Base-by-base conservation (phyloP, 2,797 vertebrate species). In the Menidia menidia region DNA sequence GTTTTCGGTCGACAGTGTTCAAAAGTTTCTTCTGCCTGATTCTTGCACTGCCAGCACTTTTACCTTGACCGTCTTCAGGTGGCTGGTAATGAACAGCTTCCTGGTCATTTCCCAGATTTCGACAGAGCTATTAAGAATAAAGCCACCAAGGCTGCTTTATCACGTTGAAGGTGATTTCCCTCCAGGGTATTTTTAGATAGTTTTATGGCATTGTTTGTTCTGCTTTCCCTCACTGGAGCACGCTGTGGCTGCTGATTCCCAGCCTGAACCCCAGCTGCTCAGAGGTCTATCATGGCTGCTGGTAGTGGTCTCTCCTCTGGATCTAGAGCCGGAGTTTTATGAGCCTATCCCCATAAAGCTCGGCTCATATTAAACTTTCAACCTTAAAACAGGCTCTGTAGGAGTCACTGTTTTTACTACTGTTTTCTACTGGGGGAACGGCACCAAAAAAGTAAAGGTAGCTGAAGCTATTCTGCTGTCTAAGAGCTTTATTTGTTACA, bases 41-140 rank as follows among this genome's bases (percentile, higher is more conserved):
- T 77, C 52, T 65, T 58, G 60, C 58, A 65, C 54, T 60, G 69
- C 55, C 64, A 74, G 60, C 55, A 12, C 10, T 68, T 71, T 64
- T 3, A 55, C 52, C 2, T 35, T 60, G 47, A 54, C 63, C 9
- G 13, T 69, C 54, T 67, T 45, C 2, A 5, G 60, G 25, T 69
- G 41, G 47, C 50, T 70, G 58, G 16, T 81, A 84, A 73, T 81
- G 31, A 82, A 76, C 60, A 32, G 52, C 68, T 88, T 89, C 64
- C 75, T 68, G 72, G 64, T 86, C 32, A 14, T 74, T 87, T 84
- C 78, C 74, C 71, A 80, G 60, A 83, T 79, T 79, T 89, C 60
- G 68, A 62, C 66, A 30, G 55, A 51, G 33, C 64, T 64, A 52
- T 80, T 82, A 71, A 81, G 60, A 78, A 68, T 71, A 70, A 85